A percentile compares a stretch with the other conserved stretches of the same genome.
Conservation (phyloP, 2,113 vertebrate genomes). For the Oreochromis niloticus region DNA sequence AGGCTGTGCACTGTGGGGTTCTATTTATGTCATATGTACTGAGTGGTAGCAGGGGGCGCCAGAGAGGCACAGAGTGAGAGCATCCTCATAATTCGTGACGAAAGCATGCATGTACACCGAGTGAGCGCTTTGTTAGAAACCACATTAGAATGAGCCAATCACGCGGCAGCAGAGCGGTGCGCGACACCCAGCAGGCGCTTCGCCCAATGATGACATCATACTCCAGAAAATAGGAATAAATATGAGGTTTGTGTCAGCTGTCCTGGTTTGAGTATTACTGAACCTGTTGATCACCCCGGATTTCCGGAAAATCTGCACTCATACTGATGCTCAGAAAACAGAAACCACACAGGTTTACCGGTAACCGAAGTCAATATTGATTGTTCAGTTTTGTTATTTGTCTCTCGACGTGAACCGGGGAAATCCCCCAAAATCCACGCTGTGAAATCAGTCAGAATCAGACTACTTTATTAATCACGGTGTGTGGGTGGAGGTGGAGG, state of each 20-base stretch:
- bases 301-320: not conserved
- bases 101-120: not conserved
- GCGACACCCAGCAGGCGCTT: not conserved
- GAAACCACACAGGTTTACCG: not conserved
- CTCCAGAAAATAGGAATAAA: not conserved
- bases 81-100: not conserved
- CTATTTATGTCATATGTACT: not conserved
- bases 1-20: not conserved
- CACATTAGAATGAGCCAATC: not conserved
- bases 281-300: not conserved
- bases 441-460: not conserved
- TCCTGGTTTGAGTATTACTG: not conserved
- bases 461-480: not conserved
- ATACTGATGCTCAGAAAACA: not conserved
- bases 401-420: accelerated
- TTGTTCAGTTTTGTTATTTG: not conserved
- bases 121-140: not conserved
- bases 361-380: not conserved
- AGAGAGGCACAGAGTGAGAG: not conserved
- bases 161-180: not conserved
- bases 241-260: not conserved
- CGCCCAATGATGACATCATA: not conserved
- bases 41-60: slow-evolving; percentile 25
- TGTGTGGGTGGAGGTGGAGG: not conserved
- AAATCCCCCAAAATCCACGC: not conserved